These are phyloP conservation scores for Palythoa heliodiscus DNA, from an alignment of 92 coral and sea anemone genomes.

Conservation along the genomic window DNA sequence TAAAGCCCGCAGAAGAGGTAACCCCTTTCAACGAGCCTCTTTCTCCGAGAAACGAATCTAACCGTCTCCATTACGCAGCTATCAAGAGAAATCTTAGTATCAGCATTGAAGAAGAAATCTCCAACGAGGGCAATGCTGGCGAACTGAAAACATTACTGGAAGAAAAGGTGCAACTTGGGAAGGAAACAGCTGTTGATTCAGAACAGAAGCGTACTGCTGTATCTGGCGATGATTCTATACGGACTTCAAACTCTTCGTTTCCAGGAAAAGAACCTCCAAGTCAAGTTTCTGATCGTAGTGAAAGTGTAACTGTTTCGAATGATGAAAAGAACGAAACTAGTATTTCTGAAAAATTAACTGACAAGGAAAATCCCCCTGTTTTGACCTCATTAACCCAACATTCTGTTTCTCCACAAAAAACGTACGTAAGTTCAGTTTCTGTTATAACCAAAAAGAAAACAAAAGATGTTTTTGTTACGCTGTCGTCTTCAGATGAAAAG, in stretches of 20 bases:
- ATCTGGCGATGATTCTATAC: neutral
- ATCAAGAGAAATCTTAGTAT: slow-evolving; percentile 39
- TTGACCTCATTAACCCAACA: neutral
- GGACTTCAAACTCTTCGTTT: neutral
- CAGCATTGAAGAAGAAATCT: neutral
- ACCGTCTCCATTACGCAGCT: slow-evolving; percentile 25
- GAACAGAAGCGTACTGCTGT: neutral
- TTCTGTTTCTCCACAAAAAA: slow-evolving; percentile 22
- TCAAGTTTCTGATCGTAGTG: neutral
- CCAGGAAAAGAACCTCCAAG: neutral
- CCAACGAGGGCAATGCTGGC: neutral
- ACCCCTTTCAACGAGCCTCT: slow-evolving; percentile 24
- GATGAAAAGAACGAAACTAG: neutral
- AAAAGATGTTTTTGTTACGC: slow-evolving; percentile 30
- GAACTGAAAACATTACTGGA: slow-evolving; percentile 25
- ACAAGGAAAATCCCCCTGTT: neutral
- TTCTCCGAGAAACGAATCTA: slow-evolving; percentile 13
- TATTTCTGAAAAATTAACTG: neutral
- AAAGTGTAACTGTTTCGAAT: neutral
- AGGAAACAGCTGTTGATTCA: neutral
- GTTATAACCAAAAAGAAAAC: slow-evolving; percentile 15
- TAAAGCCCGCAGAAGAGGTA: slow-evolving; percentile 2
- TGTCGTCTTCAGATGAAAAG: slow-evolving; percentile 17
- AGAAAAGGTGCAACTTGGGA: slow-evolving; percentile 20
- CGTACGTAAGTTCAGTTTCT: slow-evolving; percentile 31